Conservation (phyloP, 2,797 vertebrate species). For the Gobio occitaniae region DNA sequence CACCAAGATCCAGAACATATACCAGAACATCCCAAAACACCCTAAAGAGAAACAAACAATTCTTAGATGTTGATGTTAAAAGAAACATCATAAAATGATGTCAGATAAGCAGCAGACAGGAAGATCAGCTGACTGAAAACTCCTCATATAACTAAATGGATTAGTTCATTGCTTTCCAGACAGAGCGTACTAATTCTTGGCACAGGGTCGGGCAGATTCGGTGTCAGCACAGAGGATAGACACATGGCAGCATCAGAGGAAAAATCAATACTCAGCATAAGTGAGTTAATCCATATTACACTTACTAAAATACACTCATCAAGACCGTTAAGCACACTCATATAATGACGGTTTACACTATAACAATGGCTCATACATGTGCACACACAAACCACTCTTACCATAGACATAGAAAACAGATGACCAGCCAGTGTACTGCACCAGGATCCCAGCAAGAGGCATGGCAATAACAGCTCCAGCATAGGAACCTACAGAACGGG, state of each 20-base stretch:
- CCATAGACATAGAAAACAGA: conserved; percentile 97
- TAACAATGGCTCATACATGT: neutral
- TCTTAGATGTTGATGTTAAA: neutral
- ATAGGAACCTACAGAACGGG: conserved; percentile 86
- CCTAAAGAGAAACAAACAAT: conserved; percentile 74
- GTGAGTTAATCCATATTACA: conserved; percentile 74
- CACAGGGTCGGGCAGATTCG: conserved; percentile 27
- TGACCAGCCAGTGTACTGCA: conserved; percentile 96
- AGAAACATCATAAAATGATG: neutral
- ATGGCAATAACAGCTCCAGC: conserved; percentile 95
- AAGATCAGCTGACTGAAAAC: conserved; percentile 13
- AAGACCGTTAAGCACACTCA: conserved; percentile 11
- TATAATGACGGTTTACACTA: conserved; percentile 1
- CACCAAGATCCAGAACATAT: conserved; percentile 96
- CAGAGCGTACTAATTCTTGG: neutral
- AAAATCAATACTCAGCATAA: conserved; percentile 73
- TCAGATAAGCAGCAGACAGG: neutral
- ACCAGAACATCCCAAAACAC: conserved; percentile 93
- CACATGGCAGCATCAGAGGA: conserved; percentile 67
- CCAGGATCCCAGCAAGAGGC: conserved; percentile 93
- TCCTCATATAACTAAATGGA: neutral
- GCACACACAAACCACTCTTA: conserved; percentile 71
- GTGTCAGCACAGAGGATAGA: conserved; percentile 55
- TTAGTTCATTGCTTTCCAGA: conserved; percentile 30
- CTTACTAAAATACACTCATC: conserved; percentile 61